Base-by-base conservation (phyloP, 1,140 invertebrate species). In the Subanguina moxae region DNA sequence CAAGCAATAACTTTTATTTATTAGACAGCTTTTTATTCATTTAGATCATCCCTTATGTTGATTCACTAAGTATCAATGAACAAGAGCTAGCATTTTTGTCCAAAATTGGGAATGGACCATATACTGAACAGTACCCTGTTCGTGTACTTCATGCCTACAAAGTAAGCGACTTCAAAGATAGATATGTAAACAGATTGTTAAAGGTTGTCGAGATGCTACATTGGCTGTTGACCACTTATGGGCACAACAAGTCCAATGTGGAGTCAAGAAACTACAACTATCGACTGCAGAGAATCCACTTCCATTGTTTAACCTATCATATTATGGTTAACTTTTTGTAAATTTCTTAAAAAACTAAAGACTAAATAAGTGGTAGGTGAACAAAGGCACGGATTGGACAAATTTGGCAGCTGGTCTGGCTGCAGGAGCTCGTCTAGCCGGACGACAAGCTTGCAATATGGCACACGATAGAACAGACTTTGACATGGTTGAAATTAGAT, bases 221-320 rank as follows among this genome's bases (percentile, higher is more conserved):
- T 48, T 86, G 84, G 84, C 57, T 85, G 11, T 64, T 86, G 28
- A 73, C 77, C 28, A 84, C 70, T 19, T 85, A 77, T 71, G 85
- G 84, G 11, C 74, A 82, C 64, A 70, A 81, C 59, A 66, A 73
- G 21, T 78, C 71, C 17, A 78, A 78, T 28, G 78, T 76, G 15
- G 71, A 76, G 1, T 78, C 80, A 3, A 78, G 75, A 58, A 82
- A 74, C 58, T 71, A 68, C 57, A 75, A 78, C 28, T 78, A 82
- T 45, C 74, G 82, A 42, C 77, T 86, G 19, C 84, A 84, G 7
- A 72, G 85, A 58, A 82, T 86, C 42, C 85, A 86, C 73, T 85
- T 85, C 66, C 84, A 85, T 67, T 85, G 82, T 19, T 75, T 86
- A n/a, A 85, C 84, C 13, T 86, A 83, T 70, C 85, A 86, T 71